Base-by-base conservation (phyloP, 2,888 invertebrate species). In the Spatulosminthurus flaviceps region DNA sequence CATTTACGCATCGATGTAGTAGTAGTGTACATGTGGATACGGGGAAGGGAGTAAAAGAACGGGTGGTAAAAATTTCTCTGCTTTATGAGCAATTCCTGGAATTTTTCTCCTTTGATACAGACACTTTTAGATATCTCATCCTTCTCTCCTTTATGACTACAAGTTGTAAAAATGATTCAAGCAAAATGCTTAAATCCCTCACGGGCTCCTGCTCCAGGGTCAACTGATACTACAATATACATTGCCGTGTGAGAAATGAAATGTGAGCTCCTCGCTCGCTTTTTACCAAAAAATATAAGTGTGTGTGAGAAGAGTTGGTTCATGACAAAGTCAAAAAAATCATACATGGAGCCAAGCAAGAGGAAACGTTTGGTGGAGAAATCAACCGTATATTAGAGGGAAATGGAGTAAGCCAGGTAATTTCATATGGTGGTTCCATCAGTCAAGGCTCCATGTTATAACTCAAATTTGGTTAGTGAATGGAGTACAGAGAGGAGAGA, bases 101-200 rank as follows among this genome's bases (percentile, higher is more conserved):
- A 51, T 61, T 42, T 75, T 28, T 75, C 64, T 67, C 66, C 28
- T 43, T 75, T 67, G 66, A 71, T 9, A 13, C 19, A 19, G n/a
- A 13, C 26, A 43, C 13, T 67, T 51, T 75, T 1, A 29, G 74
- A 66, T 72, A 67, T 66, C 43, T 79, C 77, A 61, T 71, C 79
- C 72, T n/a, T n/a, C 43, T 42, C 78, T 79, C 76, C 24, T 75
- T 75, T 80, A 80, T 82, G 80, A 80, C 71, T 22, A 1, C 21
- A 60, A 77, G 71, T 77, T 71, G 61, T 77, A 77, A 77, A 77
- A 77, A 77, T 77, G 61, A 77, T 70, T 70, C 61, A 61, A 28
- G 71, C 13, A 71, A 77, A 77, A 67, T 67, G 67, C 28, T 67
- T 67, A 67, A 67, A 28, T 28, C 29, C 67, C 67, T 28, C 67